Evolutionary conservation across 1,140 invertebrate species (phyloP), one percentile per base, ranked within the genome.

Genomic region (Drosophila nikananu): DNA sequence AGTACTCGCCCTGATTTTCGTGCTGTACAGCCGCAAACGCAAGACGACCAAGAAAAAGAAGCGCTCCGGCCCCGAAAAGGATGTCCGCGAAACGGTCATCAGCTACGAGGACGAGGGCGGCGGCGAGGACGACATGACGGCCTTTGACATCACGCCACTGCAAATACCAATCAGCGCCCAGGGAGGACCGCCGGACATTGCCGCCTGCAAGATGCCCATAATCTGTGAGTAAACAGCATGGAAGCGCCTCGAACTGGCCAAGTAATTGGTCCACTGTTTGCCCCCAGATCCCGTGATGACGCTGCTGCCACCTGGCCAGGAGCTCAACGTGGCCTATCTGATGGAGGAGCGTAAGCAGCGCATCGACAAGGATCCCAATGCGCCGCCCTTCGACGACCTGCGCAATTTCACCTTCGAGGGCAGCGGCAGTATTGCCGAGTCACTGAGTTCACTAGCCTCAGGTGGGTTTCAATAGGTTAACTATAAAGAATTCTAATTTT

Each of bases 351-450:
- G 99, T 83, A 97, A 99, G 93, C 96, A 97, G 86, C 96, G 98
- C 81, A 98, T 98, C 2, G 98, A 99, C 93, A 96, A 97, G 92
- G 98, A 99, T 94, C 97, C 97, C 1, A 98, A 97, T 93, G 98
- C 98, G 52, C 98, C 98, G 64, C 98, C 98, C 6, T 98, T 98
- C 93, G 99, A 99, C 92, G 98, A 99, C 94, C 94, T 99, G 64
- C 95, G 98, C 90, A 99, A 99, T 94, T 99, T 99, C 93, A 98
- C 98, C n/a, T 99, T 99, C 90, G 99, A 99, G 94, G 99, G 99
- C 21, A 98, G 98, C 83, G 98, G 98, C 94, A 99, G 98, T 93
- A 98, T 98, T 52, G 98, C 98, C n/a, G 98, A 98, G 48, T 99
- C 98, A 10, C 95, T 99, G 27, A 99, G 98, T 81, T 99, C 98